phyloP scores from a whole-genome alignment of 2,797 vertebrate genomes.

The Mus caroli region DNA sequence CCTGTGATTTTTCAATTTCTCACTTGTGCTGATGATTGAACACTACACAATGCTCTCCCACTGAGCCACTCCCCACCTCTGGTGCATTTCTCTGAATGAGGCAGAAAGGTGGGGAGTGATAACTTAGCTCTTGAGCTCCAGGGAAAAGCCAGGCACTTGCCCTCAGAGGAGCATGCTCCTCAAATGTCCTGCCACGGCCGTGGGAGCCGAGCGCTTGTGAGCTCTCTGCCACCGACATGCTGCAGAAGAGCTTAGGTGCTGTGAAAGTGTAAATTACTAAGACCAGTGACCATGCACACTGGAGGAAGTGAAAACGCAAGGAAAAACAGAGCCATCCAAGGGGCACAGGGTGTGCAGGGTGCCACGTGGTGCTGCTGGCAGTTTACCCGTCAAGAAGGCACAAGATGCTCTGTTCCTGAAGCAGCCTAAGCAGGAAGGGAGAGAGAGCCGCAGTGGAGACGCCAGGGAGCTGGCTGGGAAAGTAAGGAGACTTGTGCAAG shows the following conservation, averaged over 20 bases:
- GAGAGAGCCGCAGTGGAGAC: neutral
- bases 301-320: neutral
- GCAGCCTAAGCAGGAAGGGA: neutral
- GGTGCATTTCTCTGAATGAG: neutral
- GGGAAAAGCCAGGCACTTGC: neutral
- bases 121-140: neutral
- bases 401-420: neutral
- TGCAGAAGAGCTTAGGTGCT: neutral
- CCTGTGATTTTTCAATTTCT: neutral
- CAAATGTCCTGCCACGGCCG: accelerated
- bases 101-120: neutral
- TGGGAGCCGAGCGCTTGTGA: neutral
- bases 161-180: neutral
- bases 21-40: neutral
- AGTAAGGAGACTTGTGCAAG: neutral
- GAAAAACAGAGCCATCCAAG: neutral
- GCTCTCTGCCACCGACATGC: neutral
- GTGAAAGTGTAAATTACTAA: neutral
- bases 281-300: neutral
- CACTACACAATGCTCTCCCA: neutral
- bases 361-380: neutral
- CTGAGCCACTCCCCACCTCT: neutral
- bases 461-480: neutral
- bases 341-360: too few species aligned
- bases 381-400: neutral